Base-by-base conservation (phyloP, 2,797 vertebrate species). In the Argyrosomus regius region DNA sequence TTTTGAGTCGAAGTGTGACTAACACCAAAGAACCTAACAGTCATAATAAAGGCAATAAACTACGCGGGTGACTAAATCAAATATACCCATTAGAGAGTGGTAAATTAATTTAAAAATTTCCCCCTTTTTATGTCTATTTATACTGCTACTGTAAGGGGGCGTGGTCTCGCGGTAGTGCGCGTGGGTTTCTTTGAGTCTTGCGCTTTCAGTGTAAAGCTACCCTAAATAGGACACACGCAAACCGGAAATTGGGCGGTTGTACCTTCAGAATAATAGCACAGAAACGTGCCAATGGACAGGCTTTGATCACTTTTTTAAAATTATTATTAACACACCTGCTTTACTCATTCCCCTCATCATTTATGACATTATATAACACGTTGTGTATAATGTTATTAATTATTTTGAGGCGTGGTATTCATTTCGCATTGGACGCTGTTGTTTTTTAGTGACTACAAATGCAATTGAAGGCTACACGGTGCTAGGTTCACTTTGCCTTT, bases 91-190 rank as follows among this genome's bases (percentile, higher is more conserved):
- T 39, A 39, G 35, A 39, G 35, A 39, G 35, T 39, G 35, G 35
- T 39, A 3, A 39, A 39, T 39, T 39, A 9, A 39, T 39, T 39
- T 9, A 9, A 39, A 9, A 39, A 9, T 9, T 14, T 45, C 1
- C 11, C 43, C 43, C 12, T 5, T 22, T 46, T 46, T 18, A 17
- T 50, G 58, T 58, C 1, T 17, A 16, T 22, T 22, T 28, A 2
- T 20, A 6, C 41, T 8, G 17, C 24, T n/a, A 43, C 48, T 49
- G 56, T 24, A 54, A 64, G 58, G 57, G 72, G 77, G 72, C 62
- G 81, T 16, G 39, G 67, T 64, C 66, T 79, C 43, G 66, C 31
- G 26, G 66, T 46, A 57, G 66, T 66, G 61, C 65, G 49, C 66
- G 49, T 73, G 68, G 52, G 56, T 54, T 49, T 31, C 67, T 72